phyloP scores from a whole-genome alignment of 1,140 invertebrate species.

The Caenorhabditis elegans region WBcel235 BX284603.4:6732501-6733000 shows the following conservation, averaged over 20 bases:
- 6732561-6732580: slow-evolving; percentile 24
- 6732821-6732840: slow-evolving; percentile 37
- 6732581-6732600: slow-evolving; percentile 18
- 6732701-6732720: too few relatives aligned
- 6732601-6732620: slow-evolving; percentile 30
- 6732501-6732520: slow-evolving; percentile 40
- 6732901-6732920: slow-evolving; percentile 34
- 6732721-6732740: too few relatives aligned
- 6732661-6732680: too few relatives aligned
- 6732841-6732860: slow-evolving; percentile 27
- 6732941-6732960: neutral
- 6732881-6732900: slow-evolving; percentile 42
- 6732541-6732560: slow-evolving; percentile 25
- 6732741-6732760: neutral
- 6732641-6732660: neutral
- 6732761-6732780: slow-evolving; percentile 20
- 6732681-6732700: too few relatives aligned
- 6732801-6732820: slow-evolving; percentile 11
- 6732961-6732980: slow-evolving; percentile 34
- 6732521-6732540: slow-evolving; percentile 4
- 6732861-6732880: slow-evolving; percentile 31
- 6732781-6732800: slow-evolving; percentile 32
- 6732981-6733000: slow-evolving; percentile 25
- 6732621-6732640: slow-evolving; percentile 32
- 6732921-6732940: slow-evolving; percentile 25